Evolutionary conservation across 2,888 invertebrate species (phyloP).

Genomic region (Stenotaenia linearis): DNA sequence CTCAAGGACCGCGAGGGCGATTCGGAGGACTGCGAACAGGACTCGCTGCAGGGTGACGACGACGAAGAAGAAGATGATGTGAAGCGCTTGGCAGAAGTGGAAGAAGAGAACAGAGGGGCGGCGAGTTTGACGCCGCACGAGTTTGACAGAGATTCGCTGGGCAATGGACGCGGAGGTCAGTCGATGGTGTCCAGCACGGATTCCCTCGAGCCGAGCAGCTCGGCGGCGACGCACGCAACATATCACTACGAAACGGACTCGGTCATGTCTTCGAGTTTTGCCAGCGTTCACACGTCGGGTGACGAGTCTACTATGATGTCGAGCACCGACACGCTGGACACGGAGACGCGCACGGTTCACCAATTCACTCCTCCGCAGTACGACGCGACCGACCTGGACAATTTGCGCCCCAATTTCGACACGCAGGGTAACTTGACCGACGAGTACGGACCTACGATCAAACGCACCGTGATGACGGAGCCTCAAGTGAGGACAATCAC

Average conservation of each 20-base stretch:
- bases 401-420: not conserved
- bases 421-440: slow-evolving; percentile 44
- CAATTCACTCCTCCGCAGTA: not conserved
- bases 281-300: slow-evolving; percentile 54
- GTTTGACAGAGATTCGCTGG: slow-evolving; percentile 40
- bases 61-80: slow-evolving; percentile 39
- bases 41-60: slow-evolving; percentile 33
- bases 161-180: slow-evolving; percentile 37
- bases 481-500: slow-evolving; percentile 53
- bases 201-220: slow-evolving; percentile 69
- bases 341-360: slow-evolving; percentile 33
- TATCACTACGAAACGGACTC: slow-evolving; percentile 79
- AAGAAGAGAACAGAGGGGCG: not conserved
- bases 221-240: slow-evolving; percentile 73
- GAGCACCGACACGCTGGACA: slow-evolving; percentile 64
- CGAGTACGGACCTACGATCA: slow-evolving; percentile 43
- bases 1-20: slow-evolving; percentile 36
- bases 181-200: slow-evolving; percentile 62
- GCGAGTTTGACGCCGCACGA: slow-evolving; percentile 45
- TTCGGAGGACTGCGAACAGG: slow-evolving; percentile 34
- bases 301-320: slow-evolving; percentile 76
- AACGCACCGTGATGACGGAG: slow-evolving; percentile 52
- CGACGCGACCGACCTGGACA: not conserved
- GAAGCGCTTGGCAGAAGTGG: slow-evolving; percentile 43
- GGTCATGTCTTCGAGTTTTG: slow-evolving; percentile 77